Evolutionary conservation across 2,797 vertebrate genomes (phyloP), one percentile per base, ranked within the genome.

Genomic region (Mareca penelope): DNA sequence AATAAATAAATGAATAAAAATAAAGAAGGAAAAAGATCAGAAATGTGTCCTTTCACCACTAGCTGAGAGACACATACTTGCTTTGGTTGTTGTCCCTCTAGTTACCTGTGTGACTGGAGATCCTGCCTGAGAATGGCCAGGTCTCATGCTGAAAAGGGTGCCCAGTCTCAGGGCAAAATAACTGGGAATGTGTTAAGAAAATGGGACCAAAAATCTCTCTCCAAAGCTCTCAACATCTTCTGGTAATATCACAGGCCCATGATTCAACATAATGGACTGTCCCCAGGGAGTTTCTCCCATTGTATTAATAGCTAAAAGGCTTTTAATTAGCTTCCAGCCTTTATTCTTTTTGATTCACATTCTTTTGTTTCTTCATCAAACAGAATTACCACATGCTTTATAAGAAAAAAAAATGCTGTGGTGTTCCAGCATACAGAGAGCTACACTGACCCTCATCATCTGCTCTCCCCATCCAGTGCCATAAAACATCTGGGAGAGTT

Each of bases 271-370:
- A 79, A 86, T 53, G 28, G 70, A 64, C 85, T 77, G 53, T 84
- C 29, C 67, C 71, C 70, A 57, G 70, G 60, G 59, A 81, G 33
- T 84, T 86, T 88, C 33, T 88, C 39, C 17, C n/a, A 21, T 42
- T 37, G 6, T 60, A 60, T 67, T 88, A 92, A 48, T 57, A 85
- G 48, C 5, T 50, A 88, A 93, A 46, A 53, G 42, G 44, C 15
- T 93, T 95, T 93, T 95, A 65, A 91, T 94, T 93, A 92, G 29
- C 63, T 21, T 64, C 42, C 39, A 67, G 42, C 33, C 29, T 88
- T 72, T 72, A 39, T 79, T 78, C 60, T n/a, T 80, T 86, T 88
- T 42, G 23, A 63, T 88, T 91, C 3, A 26, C 50, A 64, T 65
- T 73, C 8, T 82, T 94, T 91, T 91, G 9, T 81, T 92, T 92